Conservation (phyloP, 1,140 invertebrate genomes). For the Aphaenogaster floridana region DNA sequence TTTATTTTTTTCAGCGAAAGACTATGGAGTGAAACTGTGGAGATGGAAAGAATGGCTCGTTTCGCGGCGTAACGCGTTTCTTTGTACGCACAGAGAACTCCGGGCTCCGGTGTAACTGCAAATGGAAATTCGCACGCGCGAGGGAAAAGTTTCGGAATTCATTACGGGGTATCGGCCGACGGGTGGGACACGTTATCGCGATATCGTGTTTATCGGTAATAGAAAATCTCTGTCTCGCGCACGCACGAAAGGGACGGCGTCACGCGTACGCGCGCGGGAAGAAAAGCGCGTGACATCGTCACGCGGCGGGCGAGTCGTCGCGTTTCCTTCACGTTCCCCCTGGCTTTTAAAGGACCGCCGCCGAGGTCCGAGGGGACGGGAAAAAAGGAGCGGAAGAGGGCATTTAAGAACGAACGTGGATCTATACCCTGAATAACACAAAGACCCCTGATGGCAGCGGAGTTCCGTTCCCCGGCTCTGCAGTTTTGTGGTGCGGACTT, state of each 20-base stretch:
- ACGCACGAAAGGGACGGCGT: conserved; percentile 46
- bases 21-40: conserved; percentile 15
- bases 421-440: conserved; percentile 72
- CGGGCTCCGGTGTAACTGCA: background rate
- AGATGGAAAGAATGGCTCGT: conserved; percentile 22
- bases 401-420: conserved; percentile 74
- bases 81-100: background rate
- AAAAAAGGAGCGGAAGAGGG: conserved; percentile 72
- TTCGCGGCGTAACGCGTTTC: conserved; percentile 24
- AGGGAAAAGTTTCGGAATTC: conserved; percentile 23
- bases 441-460: conserved; percentile 60
- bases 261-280: conserved; percentile 56
- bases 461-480: conserved; percentile 28
- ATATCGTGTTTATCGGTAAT: conserved; percentile 52
- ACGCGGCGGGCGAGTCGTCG: conserved; percentile 42
- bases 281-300: conserved; percentile 48
- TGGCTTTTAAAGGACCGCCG: conserved; percentile 66
- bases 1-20: background rate
- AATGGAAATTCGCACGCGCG: conserved; percentile 49
- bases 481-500: conserved; percentile 67
- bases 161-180: conserved; percentile 7
- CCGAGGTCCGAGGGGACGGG: background rate
- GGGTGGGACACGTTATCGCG: background rate
- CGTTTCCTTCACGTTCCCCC: conserved; percentile 49
- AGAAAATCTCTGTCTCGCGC: conserved; percentile 40